Evolutionary conservation across 2,113 vertebrate species (phyloP).

Genomic region (Onychorhynchus coronatus): DNA sequence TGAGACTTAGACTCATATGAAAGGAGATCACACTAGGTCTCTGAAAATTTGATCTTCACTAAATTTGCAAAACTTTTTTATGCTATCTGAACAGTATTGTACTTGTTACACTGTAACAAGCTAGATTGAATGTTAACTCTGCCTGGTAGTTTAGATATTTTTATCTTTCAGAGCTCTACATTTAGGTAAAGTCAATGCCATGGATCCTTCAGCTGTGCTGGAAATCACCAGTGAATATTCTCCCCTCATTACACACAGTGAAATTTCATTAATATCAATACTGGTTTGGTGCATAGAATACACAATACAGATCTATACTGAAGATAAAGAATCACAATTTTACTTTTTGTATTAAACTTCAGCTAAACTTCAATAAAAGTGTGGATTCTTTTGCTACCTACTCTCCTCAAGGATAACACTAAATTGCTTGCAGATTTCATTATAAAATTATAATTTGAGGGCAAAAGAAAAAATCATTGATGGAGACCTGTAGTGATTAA

Average conservation of each 20-base stretch:
- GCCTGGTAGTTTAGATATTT: not conserved
- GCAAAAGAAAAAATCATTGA: not conserved
- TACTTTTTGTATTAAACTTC: not conserved
- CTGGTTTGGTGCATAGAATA: not conserved
- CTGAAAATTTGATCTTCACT: not conserved
- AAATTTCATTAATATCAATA: not conserved
- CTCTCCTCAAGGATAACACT: not conserved
- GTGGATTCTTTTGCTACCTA: not conserved
- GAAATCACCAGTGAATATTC: not conserved
- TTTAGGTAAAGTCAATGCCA: not conserved
- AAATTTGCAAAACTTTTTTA: not conserved
- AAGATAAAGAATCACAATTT: not conserved
- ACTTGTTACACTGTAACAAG: too few relatives aligned
- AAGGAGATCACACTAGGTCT: not conserved
- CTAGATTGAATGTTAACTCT: not conserved
- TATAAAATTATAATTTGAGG: conserved; percentile 2
- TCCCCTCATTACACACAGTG: not conserved
- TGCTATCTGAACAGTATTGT: not conserved
- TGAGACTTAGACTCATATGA: not conserved
- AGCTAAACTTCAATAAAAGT: not conserved
- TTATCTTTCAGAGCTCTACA: not conserved
- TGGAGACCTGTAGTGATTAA: not conserved
- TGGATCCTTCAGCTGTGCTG: not conserved
- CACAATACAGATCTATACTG: not conserved
- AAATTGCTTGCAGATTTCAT: conserved; percentile 1